These are phyloP conservation scores for Epinephelus coioides DNA, from an alignment of 2,797 vertebrate species.

Conservation along the genomic window DNA sequence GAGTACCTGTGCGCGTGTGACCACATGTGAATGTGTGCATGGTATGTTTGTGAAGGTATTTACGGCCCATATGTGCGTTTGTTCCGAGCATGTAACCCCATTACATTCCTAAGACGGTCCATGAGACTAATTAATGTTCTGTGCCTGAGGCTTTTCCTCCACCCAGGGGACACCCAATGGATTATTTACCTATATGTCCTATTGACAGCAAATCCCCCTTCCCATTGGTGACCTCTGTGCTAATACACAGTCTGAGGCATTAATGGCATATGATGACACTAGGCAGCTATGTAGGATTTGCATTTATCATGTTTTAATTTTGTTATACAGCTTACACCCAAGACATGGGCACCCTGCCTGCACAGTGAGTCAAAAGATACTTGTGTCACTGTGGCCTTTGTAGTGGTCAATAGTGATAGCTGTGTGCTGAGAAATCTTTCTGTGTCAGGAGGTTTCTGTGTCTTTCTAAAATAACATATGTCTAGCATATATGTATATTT, in stretches of 20 bases:
- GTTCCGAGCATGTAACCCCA: constrained; percentile 80
- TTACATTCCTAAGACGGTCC: constrained; percentile 83
- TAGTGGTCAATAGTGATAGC: constrained; percentile 20
- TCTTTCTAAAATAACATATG: constrained; percentile 12
- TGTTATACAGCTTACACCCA: constrained; percentile 36
- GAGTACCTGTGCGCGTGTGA: constrained; percentile 42
- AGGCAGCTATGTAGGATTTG: constrained; percentile 42
- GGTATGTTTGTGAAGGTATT: constrained; percentile 85
- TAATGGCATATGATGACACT: constrained; percentile 38
- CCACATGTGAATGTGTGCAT: constrained; percentile 63
- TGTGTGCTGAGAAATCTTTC: not conserved
- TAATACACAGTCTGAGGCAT: constrained; percentile 65
- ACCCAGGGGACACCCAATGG: constrained; percentile 80
- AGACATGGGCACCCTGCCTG: constrained; percentile 37
- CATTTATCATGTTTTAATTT: constrained; percentile 56
- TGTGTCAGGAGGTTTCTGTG: not conserved
- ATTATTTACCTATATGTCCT: constrained; percentile 87
- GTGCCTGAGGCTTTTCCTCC: constrained; percentile 78
- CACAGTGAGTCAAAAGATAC: constrained; percentile 42
- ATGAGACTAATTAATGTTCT: constrained; percentile 87
- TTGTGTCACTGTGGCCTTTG: constrained; percentile 31
- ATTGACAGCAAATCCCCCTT: constrained; percentile 75
- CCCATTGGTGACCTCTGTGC: constrained; percentile 58
- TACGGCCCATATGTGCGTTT: constrained; percentile 82
- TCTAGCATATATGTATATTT: constrained; percentile 3